These are phyloP conservation scores for Drosophila lacteicornis DNA, from an alignment of 1,140 invertebrate genomes.

Conservation along the genomic window DNA sequence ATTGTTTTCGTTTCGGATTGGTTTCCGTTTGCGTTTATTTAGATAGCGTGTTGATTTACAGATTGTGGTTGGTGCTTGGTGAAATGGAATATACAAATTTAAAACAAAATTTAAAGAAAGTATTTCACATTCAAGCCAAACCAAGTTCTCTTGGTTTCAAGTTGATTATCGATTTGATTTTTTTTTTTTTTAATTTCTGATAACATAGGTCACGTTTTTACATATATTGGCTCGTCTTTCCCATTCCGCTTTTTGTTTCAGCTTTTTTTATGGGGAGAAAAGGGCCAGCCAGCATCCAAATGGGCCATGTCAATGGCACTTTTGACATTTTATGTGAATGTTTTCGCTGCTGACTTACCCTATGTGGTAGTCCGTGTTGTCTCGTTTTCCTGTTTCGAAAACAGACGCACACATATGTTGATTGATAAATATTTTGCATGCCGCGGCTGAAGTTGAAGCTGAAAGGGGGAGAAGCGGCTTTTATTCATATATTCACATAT, in stretches of 20 bases:
- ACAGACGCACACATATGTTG: constrained; percentile 39
- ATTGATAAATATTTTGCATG: constrained; percentile 25
- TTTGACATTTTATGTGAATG: constrained; percentile 64
- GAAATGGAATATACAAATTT: background rate
- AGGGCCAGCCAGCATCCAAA: constrained; percentile 43
- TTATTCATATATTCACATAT: background rate
- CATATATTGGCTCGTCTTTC: background rate
- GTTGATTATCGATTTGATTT: background rate
- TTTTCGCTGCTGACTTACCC: constrained; percentile 60
- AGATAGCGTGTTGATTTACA: constrained; percentile 14
- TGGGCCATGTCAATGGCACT: constrained; percentile 71
- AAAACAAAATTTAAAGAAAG: background rate
- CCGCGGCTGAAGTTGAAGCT: background rate
- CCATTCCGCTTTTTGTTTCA: constrained; percentile 11
- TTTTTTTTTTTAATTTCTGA: background rate
- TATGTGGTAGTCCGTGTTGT: constrained; percentile 12
- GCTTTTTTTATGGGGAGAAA: constrained; percentile 37
- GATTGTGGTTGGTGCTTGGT: background rate
- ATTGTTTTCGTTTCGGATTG: constrained; percentile 17
- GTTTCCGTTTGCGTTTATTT: constrained; percentile 13
- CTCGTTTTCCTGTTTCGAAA: constrained; percentile 31
- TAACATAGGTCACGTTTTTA: background rate
- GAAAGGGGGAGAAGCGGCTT: background rate
- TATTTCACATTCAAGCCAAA: background rate
- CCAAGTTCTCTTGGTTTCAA: background rate